A percentile compares a stretch with the other conserved stretches of the same genome.
These are phyloP conservation scores for Cryptus viduatorius DNA, from an alignment of 2,888 invertebrate genomes.

Conservation along the genomic window DNA sequence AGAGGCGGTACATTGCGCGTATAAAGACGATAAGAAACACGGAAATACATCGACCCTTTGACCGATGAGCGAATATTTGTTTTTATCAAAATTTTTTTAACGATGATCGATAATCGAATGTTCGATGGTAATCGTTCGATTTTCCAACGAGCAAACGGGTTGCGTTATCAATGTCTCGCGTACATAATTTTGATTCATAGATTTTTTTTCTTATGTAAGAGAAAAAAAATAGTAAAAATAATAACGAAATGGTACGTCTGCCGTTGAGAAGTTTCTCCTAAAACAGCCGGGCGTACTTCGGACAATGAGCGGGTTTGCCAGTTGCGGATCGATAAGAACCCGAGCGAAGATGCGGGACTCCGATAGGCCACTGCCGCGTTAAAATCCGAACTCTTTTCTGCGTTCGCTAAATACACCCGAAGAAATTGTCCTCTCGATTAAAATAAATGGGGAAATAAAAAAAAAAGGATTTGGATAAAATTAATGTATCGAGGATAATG, in stretches of 20 bases:
- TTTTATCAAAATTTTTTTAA: not conserved
- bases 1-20: not conserved
- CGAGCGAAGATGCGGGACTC: constrained; percentile 73
- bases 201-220: not conserved
- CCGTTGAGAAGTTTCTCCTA: constrained; percentile 9
- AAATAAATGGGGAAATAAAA: not conserved
- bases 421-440: not conserved
- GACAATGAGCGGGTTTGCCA: constrained; percentile 51
- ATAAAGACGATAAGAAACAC: not conserved
- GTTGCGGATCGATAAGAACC: constrained; percentile 75
- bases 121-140: not conserved
- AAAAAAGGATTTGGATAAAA: constrained; percentile 7
- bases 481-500: constrained; percentile 1
- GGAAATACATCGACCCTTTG: not conserved
- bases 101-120: not conserved
- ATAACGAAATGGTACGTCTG: not conserved
- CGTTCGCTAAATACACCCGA: constrained; percentile 41
- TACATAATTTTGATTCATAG: not conserved
- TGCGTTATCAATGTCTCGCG: not conserved
- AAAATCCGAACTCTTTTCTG: constrained; percentile 28
- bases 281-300: constrained; percentile 15
- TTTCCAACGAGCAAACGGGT: not conserved
- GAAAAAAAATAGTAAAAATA: not conserved
- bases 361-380: constrained; percentile 69
- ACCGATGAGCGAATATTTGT: not conserved